A percentile compares a stretch with the other conserved stretches of the same genome.
These are phyloP conservation scores for Meteorus colon DNA, from an alignment of 2,888 invertebrate species.

Conservation along the genomic window DNA sequence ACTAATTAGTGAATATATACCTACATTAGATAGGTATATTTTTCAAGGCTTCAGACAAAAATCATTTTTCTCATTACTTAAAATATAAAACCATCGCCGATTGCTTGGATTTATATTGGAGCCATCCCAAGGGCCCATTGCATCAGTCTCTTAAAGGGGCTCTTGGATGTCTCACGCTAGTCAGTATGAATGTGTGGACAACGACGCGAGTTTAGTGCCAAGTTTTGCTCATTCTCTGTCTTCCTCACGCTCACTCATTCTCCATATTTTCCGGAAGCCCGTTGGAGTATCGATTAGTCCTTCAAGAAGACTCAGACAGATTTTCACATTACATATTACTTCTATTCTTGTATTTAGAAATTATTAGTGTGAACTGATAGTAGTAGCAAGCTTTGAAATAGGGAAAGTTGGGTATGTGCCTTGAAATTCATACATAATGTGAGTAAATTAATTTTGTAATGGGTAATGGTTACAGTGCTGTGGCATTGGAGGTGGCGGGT, in stretches of 20 bases:
- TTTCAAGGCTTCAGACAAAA: neutral
- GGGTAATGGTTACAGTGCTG: conserved; percentile 67
- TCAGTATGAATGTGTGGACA: conserved; percentile 21
- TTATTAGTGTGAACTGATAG: neutral
- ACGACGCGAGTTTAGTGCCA: conserved; percentile 4
- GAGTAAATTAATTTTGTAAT: conserved; percentile 1
- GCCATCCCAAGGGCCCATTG: conserved; percentile 14
- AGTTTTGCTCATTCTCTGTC: conserved; percentile 6
- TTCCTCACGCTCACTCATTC: neutral
- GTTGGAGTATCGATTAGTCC: conserved; percentile 28
- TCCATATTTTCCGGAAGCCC: neutral
- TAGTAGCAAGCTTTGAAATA: conserved; percentile 2
- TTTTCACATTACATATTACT: conserved; percentile 18
- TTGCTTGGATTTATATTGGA: conserved; percentile 16
- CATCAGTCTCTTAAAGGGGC: conserved; percentile 4
- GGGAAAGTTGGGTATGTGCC: neutral
- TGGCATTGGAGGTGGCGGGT: conserved; percentile 73
- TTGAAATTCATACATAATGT: neutral
- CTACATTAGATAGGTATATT: neutral
- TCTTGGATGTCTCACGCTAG: conserved; percentile 13
- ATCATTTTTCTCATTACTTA: neutral
- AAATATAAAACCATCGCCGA: neutral
- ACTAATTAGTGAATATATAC: conserved; percentile 1
- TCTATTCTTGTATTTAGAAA: neutral
- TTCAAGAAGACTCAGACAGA: conserved; percentile 21